Evolutionary conservation across 2,113 vertebrate genomes (phyloP).

Genomic region (Sturnus vulgaris): DNA sequence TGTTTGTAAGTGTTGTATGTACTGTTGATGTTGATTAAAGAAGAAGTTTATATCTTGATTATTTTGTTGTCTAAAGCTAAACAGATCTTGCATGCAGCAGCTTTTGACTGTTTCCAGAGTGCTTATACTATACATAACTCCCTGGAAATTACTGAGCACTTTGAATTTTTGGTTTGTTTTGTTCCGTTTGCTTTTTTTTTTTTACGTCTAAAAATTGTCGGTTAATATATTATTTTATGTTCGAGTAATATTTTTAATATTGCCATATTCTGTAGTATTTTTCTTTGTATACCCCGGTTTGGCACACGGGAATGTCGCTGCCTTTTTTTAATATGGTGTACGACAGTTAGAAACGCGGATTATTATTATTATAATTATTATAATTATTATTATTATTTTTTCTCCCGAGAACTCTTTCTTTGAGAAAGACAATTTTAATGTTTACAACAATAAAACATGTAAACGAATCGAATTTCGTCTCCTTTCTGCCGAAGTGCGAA

Average conservation of each 20-base stretch:
- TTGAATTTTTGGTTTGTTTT: slow-evolving; percentile 74
- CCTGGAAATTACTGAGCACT: slow-evolving; percentile 89
- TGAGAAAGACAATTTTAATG: slow-evolving; percentile 96
- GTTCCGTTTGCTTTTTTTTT: slow-evolving; percentile 58
- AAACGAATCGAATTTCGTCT: slow-evolving; percentile 75
- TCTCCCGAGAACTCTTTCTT: slow-evolving; percentile 84
- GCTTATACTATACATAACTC: slow-evolving; percentile 83
- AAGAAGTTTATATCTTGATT: slow-evolving; percentile 99
- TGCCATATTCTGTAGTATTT: slow-evolving; percentile 78
- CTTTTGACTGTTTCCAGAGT: slow-evolving; percentile 86
- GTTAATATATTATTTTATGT: slow-evolving; percentile 84
- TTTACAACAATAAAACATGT: slow-evolving; percentile 95
- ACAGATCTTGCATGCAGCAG: slow-evolving; percentile 94
- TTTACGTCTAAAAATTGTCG: slow-evolving; percentile 82
- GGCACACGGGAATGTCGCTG: slow-evolving; percentile 77
- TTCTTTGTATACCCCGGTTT: slow-evolving; percentile 79
- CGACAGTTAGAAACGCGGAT: slow-evolving; percentile 75
- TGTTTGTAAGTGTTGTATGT: slow-evolving; percentile 99
- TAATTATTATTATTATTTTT: slow-evolving; percentile 64
- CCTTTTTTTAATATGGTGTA: slow-evolving; percentile 82
- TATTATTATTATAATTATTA: slow-evolving; percentile 73
- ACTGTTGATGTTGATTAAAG: slow-evolving; percentile 97
- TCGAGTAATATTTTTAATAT: slow-evolving; percentile 80
- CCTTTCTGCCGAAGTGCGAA: slow-evolving; percentile 57
- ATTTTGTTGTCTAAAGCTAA: slow-evolving; percentile 94